Conservation (phyloP, 2,888 invertebrate species). For the Tenthredo distinguenda region DNA sequence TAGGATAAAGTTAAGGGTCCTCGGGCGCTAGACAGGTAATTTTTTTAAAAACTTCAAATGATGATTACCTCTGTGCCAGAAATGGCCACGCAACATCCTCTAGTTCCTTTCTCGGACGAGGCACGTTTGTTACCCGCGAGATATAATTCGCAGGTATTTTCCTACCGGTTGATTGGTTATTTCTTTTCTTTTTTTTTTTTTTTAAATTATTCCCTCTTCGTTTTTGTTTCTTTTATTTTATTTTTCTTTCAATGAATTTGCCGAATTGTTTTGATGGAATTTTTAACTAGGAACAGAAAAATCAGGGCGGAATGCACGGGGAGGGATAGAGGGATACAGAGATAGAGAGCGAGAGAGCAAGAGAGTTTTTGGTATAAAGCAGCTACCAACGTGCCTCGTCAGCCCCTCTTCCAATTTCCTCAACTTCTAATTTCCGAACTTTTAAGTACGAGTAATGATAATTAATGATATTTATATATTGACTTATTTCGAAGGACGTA, state of each 20-base stretch:
- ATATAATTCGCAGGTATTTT: neutral
- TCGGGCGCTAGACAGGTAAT: slow-evolving; percentile 60
- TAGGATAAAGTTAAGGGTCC: slow-evolving; percentile 61
- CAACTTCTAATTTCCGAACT: neutral
- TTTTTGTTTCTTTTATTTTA: neutral
- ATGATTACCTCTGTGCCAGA: neutral
- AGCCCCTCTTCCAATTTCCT: slow-evolving; percentile 7
- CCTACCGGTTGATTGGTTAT: neutral
- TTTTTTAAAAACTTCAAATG: slow-evolving; percentile 54
- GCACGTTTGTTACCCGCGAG: slow-evolving; percentile 18
- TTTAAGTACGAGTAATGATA: slow-evolving; percentile 15
- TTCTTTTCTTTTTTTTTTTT: neutral
- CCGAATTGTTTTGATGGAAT: neutral
- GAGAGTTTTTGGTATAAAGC: neutral
- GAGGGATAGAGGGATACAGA: neutral
- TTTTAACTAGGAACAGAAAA: neutral
- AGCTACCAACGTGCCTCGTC: slow-evolving; percentile 27
- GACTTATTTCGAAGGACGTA: slow-evolving; percentile 9
- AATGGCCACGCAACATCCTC: slow-evolving; percentile 2
- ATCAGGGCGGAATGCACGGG: neutral
- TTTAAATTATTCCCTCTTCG: neutral
- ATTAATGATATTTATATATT: slow-evolving; percentile 48
- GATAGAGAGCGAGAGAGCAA: neutral
- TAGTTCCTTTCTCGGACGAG: neutral
- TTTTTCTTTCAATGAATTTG: neutral